These are phyloP conservation scores for Acanthopagrus latus DNA, from an alignment of 2,797 vertebrate species.

Conservation along the genomic window DNA sequence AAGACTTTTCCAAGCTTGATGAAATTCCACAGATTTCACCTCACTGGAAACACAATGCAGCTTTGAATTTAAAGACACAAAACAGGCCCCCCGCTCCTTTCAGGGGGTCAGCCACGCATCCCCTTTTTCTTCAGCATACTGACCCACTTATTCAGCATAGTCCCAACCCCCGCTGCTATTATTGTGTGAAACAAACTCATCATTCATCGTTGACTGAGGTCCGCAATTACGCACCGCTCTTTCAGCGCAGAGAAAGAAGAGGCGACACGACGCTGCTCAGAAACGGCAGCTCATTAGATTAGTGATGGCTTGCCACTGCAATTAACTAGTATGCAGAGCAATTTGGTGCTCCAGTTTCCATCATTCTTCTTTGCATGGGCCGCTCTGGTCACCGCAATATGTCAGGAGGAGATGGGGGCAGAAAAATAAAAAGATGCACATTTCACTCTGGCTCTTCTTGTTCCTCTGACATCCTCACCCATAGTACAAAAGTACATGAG, in stretches of 20 bases:
- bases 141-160: conserved; percentile 84
- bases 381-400: conserved; percentile 63
- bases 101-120: conserved; percentile 67
- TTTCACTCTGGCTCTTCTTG: conserved; percentile 16
- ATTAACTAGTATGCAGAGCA: conserved; percentile 80
- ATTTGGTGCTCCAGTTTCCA: conserved; percentile 83
- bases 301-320: conserved; percentile 85
- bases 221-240: conserved; percentile 83
- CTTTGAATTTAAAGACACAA: conserved; percentile 76
- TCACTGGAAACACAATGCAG: conserved; percentile 72
- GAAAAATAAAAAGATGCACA: conserved; percentile 30
- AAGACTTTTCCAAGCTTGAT: conserved; percentile 44
- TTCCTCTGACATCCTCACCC: conserved; percentile 14
- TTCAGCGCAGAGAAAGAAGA: conserved; percentile 66
- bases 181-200: conserved; percentile 90
- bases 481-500: conserved; percentile 17
- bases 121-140: conserved; percentile 81
- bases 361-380: conserved; percentile 75
- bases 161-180: conserved; percentile 86
- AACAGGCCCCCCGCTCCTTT: conserved; percentile 70
- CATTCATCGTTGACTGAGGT: conserved; percentile 89
- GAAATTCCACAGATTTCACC: conserved; percentile 73
- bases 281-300: conserved; percentile 86
- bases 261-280: conserved; percentile 61
- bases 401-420: conserved; percentile 36